Evolutionary conservation across 2,797 vertebrate genomes (phyloP), one percentile per base, ranked within the genome.

Genomic region (Pseudochirops cupreus): DNA sequence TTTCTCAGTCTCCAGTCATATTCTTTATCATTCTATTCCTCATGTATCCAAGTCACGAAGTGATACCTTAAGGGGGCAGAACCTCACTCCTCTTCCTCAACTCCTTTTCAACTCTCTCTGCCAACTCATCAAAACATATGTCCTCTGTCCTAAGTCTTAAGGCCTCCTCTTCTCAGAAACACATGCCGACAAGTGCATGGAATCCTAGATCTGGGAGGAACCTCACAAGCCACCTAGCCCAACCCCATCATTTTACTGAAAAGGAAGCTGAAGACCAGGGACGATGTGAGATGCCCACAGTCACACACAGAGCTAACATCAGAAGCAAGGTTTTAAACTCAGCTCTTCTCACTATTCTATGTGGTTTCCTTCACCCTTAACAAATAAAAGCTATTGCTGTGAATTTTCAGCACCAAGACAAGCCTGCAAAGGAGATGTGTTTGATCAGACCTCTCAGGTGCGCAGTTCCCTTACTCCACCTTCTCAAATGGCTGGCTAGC

Each of bases 381-480:
- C 74, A 55, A 91, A 91, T 62, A 52, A 89, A 93, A 59, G 58
- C 91, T 95, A 56, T 39, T 67, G 91, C 90, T 96, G 55, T 39
- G 67, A 94, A 91, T 50, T 56, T 4, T 46, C 56, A 46, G 33
- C 26, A 28, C 92, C 58, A 0, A 31, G 16, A 59, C 2, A 91
- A 58, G 91, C 18, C 39, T 46, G 18, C 91, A 91, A 7, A 46
- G 5, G 62, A 91, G 57, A 46, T 46, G 18, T 6, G 29, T 50
- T 2, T 91, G 56, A 2, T 13, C 46, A 9, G 46, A 21, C 67
- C 67, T 39, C 67, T 74, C 21, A 50, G 5, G 91, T 62, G 11
- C 50, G 58, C 93, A 94, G 16, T 2, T 82, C 91, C 11, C 39
- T 94, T 54, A 56, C 46, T 90, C 90, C 67, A 52, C 16, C 50